Evolutionary conservation across 2,113 vertebrate genomes (phyloP), one percentile per base, ranked within the genome.

Genomic region (Montifringilla adamsi): DNA sequence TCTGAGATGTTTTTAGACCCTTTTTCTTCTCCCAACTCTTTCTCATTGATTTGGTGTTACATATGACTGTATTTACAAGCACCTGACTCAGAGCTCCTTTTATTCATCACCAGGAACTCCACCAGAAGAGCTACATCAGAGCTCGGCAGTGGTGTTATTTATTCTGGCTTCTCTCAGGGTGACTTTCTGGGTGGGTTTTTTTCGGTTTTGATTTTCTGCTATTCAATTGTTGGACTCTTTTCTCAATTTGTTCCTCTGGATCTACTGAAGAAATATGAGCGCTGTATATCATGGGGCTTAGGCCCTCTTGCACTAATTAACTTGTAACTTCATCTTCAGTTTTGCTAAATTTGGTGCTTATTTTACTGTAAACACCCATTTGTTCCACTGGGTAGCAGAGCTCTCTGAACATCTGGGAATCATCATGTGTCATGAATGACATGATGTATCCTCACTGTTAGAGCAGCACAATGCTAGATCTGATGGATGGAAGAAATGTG

Each of bases 381-480:
- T 91, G 96, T 96, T 98, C 97, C 97, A 95, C 82, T 93, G 95
- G 94, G 89, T 93, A 97, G 88, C 59, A 81, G 47, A 89, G 83
- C 93, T 94, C 87, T 96, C 94, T 72, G 87, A 97, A 97, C 97
- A 97, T 98, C 97, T 98, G 97, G 97, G 97, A 97, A 63, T 87
- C 88, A 98, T 98, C 96, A 96, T 85, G 55, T 92, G 85, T 97
- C 95, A 96, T 96, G 91, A 97, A 96, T 97, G 97, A 97, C 97
- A 98, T 96, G 94, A 97, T 96, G 92, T 96, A 96, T 96, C 97
- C 95, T 96, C 93, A 91, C 81, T 94, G 95, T 96, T 95, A 96
- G 94, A 96, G 83, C 46, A 97, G 95, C 87, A 97, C 96, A 95
- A 96, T 95, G 89, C 93, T 95, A 94, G 87, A 96, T 96, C 93